Base-by-base conservation (phyloP, 2,888 invertebrate species). In the Cylindroiulus punctatus region DNA sequence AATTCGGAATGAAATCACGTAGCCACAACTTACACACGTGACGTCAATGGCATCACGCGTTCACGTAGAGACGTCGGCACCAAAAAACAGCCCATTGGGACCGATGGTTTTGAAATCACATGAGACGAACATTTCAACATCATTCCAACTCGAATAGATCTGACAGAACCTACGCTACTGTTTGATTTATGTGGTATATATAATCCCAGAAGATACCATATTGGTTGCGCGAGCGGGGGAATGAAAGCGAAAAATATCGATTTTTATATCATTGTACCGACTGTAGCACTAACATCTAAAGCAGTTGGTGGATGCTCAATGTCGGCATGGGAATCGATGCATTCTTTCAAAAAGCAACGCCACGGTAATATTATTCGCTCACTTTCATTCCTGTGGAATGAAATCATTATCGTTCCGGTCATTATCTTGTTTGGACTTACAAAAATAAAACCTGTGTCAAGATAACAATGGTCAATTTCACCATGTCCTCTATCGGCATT, bases 181-280 rank as follows among this genome's bases (percentile, higher is more conserved):
- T 14, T 76, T 76, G 30, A 76, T 76, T 76, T 76, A 76, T 76
- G 30, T 14, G 30, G 30, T 76, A 17, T 30, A 12, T 65, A 76
- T 76, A 76, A 76, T 30, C 30, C 76, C 76, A 76, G 76, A 76
- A 76, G 76, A 76, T 76, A 76, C 76, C 76, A 76, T 3, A 30
- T 76, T 76, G 17, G 76, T 17, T 14, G 30, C 12, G 17, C 17
- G 30, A 10, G 76, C 14, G 17, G 76, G 76, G 30, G 76, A 30
- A 30, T 30, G 26, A 76, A 76, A 76, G 12, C 30, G 17, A 30
- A 76, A 76, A 30, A 76, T 76, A 76, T 76, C 76, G 76, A 76
- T 76, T 30, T 22, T n/a, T n/a, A n/a, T n/a, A n/a, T n/a, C n/a
- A n/a, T n/a, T n/a, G 30, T 76, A 76, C 76, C 1, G 12, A 76